Evolutionary conservation across 2,888 invertebrate genomes (phyloP), one percentile per base, ranked within the genome.

Genomic region (Philopedon plagiatum): DNA sequence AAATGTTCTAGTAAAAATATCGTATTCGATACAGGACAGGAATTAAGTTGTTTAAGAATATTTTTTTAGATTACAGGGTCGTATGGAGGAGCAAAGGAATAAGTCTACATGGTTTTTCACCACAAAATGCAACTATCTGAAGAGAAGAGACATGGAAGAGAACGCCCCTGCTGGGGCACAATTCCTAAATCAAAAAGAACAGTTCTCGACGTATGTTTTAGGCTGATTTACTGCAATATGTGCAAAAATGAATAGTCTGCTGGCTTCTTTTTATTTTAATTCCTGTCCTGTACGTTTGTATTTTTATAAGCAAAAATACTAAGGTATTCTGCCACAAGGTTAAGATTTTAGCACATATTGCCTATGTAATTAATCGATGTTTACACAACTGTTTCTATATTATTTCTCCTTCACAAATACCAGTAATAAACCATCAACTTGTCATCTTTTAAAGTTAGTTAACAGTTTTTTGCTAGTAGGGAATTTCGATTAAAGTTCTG

Each of bases 311-410:
- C 29, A 13, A 54, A 54, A 54, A 54, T 54, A 54, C 29, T 18
- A 54, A 54, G 32, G 51, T 54, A 7, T 54, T 54, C 29, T 54
- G 32, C 29, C 29, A 63, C 63, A 63, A 63, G 63, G 63, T 63
- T 63, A 49, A 19, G 11, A 49, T 63, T 63, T 63, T 63, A 63
- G 51, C 63, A 63, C 63, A 37, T 51, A 51, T 51, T 13, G 32
- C 13, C 15, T 13, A 4, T 15, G 26, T 29, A 18, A 54, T 54
- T 54, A 54, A 54, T 54, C 5, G 18, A 29, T 54, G 51, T 54
- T 54, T 54, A 29, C 51, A 29, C 51, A 54, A 54, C 29, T 29
- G 51, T 29, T 15, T 54, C 29, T 54, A 32, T 54, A 29, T 15
- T 54, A 8, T 54, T 54, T 41, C 34, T 41, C 5, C 41, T 18